A percentile compares a stretch with the other conserved stretches of the same genome.
phyloP scores from a whole-genome alignment of 1,140 invertebrate species.

The Drosophila rufa region DNA sequence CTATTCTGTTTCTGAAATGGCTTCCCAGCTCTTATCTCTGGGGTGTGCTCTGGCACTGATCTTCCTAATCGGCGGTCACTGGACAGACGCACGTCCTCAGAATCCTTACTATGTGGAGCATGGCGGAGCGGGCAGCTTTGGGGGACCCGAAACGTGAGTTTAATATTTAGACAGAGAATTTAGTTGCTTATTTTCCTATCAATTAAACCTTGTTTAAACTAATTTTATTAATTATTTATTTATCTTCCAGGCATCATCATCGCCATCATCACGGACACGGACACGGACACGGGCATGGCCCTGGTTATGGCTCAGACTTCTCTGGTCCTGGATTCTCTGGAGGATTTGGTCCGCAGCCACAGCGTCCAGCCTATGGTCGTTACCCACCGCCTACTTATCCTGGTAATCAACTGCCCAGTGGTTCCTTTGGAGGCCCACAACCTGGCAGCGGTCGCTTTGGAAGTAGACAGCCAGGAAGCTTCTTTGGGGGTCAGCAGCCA shows the following conservation, averaged over 20 bases:
- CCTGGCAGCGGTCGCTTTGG: conserved; percentile 5
- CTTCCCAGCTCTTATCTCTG: conserved; percentile 51
- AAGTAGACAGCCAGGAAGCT: background rate
- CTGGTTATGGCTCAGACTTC: background rate
- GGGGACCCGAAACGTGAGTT: conserved; percentile 11
- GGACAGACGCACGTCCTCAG: conserved; percentile 19
- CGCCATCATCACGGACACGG: conserved; percentile 3
- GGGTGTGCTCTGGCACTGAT: conserved; percentile 33
- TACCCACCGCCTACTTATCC: background rate
- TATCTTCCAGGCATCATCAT: conserved; percentile 14
- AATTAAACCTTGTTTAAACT: background rate
- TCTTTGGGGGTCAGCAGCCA: background rate
- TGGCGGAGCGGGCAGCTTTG: background rate
- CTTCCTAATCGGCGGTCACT: conserved; percentile 51
- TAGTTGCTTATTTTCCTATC: background rate
- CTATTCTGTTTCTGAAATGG: conserved; percentile 30
- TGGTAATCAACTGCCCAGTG: background rate
- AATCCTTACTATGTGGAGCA: conserved; percentile 43
- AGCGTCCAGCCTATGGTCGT: background rate
- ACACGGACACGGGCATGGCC: background rate
- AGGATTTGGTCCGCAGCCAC: background rate
- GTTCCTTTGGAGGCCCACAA: background rate
- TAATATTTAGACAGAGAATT: no score
- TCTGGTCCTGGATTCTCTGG: background rate
- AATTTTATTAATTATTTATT: background rate